Evolutionary conservation across 2,113 vertebrate species (phyloP), one percentile per base, ranked within the genome.

Genomic region (Erythrolamprus reginae): DNA sequence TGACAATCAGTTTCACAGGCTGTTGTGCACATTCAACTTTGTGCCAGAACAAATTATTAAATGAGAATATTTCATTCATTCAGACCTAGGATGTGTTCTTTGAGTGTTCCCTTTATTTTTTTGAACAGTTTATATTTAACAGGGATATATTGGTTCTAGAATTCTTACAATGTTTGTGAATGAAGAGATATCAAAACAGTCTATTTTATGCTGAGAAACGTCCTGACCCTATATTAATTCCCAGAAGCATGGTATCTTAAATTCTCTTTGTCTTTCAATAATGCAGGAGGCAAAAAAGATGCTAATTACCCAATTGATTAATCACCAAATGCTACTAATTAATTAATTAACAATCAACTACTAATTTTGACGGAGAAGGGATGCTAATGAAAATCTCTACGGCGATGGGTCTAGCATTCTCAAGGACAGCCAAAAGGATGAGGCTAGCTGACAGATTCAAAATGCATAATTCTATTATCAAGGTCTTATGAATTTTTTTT

Each of bases 161-260:
- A 70, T 17, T 70, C n/a, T 17, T 70, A 70, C 56, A 12, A 61
- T 12, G 26, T 33, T 33, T 33, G n/a, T 15, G 61, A 83, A 83
- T 2, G 21, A 82, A 82, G 33, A 24, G 77, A 88, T 90, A 90
- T 42, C 83, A 21, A 24, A 92, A 61, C 91, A 94, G 91, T 48
- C 89, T 0, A n/a, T 45, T 89, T 91, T 93, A 92, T 89, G 93
- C 88, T 89, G 33, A 77, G 47, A 87, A 82, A 91, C 91, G 91
- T 92, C 88, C 87, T 93, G 83, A 0, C 23, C 48, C 45, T 28
- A 50, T 65, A 88, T 86, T 88, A 61, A 93, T 93, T 70, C 58
- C 86, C 77, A 89, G 38, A 94, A 95, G 88, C 24, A 26, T 0
- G 56, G 4, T 33, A 33, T 61, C 26, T 61, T 3, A 4, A 82